phyloP scores from a whole-genome alignment of 2,113 vertebrate species.

The Elephantulus edwardii region DNA sequence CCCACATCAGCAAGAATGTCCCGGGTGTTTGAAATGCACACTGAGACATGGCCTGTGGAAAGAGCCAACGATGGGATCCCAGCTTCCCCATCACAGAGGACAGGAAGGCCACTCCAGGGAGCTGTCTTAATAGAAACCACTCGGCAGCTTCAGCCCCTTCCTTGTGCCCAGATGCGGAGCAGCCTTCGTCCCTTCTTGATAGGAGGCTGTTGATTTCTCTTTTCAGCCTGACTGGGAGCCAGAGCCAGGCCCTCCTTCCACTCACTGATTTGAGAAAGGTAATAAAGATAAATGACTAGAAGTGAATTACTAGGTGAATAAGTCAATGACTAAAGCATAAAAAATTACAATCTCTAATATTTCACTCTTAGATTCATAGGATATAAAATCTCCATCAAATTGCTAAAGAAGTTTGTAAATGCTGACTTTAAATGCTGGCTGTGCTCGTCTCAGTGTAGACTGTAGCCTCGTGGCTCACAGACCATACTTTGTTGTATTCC shows the following conservation, averaged over 20 bases:
- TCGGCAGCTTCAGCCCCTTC: background rate
- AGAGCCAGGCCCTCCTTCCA: background rate
- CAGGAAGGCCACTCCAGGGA: background rate
- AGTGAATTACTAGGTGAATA: background rate
- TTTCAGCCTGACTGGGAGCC: too few relatives aligned
- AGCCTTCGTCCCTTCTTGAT: background rate
- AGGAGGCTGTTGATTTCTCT: too few relatives aligned
- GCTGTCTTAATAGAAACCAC: background rate
- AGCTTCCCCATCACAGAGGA: background rate
- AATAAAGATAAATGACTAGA: background rate
- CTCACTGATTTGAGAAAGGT: background rate
- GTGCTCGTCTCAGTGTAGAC: too few relatives aligned
- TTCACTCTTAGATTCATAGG: too few relatives aligned
- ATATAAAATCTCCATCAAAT: too few relatives aligned
- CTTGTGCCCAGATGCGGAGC: background rate
- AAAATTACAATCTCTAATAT: too few relatives aligned
- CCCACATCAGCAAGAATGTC: background rate
- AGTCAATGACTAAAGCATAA: too few relatives aligned
- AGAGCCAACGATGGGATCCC: accelerated
- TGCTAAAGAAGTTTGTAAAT: too few relatives aligned
- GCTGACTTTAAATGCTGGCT: too few relatives aligned
- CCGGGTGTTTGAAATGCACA: background rate
- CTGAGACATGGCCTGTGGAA: accelerated
- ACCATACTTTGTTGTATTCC: too few relatives aligned
- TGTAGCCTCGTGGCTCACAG: too few relatives aligned